Evolutionary conservation across 2,888 invertebrate genomes (phyloP), one percentile per base, ranked within the genome.

Genomic region (Priocnemis perturbator): DNA sequence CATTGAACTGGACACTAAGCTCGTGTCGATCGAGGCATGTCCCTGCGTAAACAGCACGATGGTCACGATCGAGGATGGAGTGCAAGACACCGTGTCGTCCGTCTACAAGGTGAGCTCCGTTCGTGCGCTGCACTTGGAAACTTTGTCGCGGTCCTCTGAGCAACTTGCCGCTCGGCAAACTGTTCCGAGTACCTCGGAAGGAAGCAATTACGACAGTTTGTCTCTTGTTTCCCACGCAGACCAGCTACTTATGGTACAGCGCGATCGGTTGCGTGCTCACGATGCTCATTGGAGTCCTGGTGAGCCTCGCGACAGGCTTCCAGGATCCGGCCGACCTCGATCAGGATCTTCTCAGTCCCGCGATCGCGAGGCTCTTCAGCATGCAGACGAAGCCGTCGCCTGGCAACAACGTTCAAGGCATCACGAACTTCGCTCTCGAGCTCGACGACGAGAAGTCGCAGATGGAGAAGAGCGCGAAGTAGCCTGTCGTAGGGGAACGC

Each of bases 181-280:
- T 53, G 19, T 30, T 52, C 37, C 37, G 11, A 50, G 14, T 7
- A 17, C 17, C 20, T 50, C 17, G 11, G 14, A 1, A 11, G 11
- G 50, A 50, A 50, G 17, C 20, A 9, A 17, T 17, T 50, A 50
- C 19, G 20, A 20, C 20, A 20, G 20, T 50, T 50, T 50, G 50
- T 47, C 45, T 45, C 37, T 21, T 1, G n/a, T 20, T 53, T 15
- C 21, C 15, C 45, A 62, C 52, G 21, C 76, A 89, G 88, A 84
- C 85, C 20, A 88, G 88, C 69, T 97, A 97, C 87, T 92, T 97
- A 85, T 97, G 97, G 97, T 97, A 97, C 89, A 95, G 96, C 7
- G 93, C 93, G 62, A 92, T 97, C 66, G 97, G 97, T 3, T 94
- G 94, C 78, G 77, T 93, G 3, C 90, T 93, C 0, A 96, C 96